Conservation (phyloP, 2,797 vertebrate species). For the Atherinosoma microstoma region DNA sequence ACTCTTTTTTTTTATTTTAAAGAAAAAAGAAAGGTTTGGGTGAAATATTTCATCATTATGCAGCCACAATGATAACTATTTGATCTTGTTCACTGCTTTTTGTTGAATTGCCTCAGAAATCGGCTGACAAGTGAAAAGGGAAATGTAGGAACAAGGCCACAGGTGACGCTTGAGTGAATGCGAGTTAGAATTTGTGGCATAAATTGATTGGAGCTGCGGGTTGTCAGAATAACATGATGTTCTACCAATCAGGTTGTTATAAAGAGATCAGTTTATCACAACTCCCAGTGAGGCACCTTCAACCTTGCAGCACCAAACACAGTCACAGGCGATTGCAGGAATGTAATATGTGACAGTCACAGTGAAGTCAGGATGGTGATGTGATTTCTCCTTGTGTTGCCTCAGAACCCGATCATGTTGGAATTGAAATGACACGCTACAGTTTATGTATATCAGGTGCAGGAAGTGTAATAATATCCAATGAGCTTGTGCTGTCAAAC, state of each 20-base stretch:
- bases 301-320: slow-evolving; percentile 40
- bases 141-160: slow-evolving; percentile 63
- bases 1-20: neutral
- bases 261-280: slow-evolving; percentile 65
- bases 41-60: slow-evolving; percentile 31
- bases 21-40: slow-evolving; percentile 6
- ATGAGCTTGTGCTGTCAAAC: neutral
- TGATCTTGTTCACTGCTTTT: slow-evolving; percentile 57
- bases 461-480: neutral
- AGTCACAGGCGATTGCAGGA: slow-evolving; percentile 21
- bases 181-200: slow-evolving; percentile 68
- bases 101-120: slow-evolving; percentile 57
- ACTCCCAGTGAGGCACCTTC: slow-evolving; percentile 38
- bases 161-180: slow-evolving; percentile 70
- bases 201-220: slow-evolving; percentile 74
- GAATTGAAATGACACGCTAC: slow-evolving; percentile 23
- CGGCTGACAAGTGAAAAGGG: slow-evolving; percentile 35
- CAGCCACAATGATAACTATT: slow-evolving; percentile 54
- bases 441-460: neutral
- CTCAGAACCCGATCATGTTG: neutral
- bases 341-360: slow-evolving; percentile 40
- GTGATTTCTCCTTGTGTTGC: slow-evolving; percentile 3
- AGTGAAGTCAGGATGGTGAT: slow-evolving; percentile 15
- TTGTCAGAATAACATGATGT: slow-evolving; percentile 71
- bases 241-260: slow-evolving; percentile 65